Evolutionary conservation across 2,797 vertebrate species (phyloP).

Genomic region (Potorous gilbertii): DNA sequence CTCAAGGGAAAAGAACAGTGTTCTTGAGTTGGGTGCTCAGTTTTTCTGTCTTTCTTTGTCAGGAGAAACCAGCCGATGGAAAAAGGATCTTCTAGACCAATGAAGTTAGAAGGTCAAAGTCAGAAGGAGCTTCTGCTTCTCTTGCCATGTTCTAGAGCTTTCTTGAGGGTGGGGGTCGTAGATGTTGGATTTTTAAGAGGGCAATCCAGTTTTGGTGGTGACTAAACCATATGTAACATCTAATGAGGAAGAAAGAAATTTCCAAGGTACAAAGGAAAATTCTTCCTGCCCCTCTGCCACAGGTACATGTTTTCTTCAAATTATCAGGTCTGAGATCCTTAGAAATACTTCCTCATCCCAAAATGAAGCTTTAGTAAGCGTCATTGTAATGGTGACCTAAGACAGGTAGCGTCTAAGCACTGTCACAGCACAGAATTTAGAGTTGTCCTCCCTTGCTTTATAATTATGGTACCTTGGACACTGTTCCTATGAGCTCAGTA

Average conservation of each 20-base stretch:
- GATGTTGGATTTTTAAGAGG: neutral
- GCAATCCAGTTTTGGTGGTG: constrained; percentile 24
- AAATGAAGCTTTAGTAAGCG: constrained; percentile 23
- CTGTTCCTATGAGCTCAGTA: constrained; percentile 16
- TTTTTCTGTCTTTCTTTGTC: neutral
- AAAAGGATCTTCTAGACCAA: neutral
- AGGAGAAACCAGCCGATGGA: neutral
- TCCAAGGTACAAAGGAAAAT: constrained; percentile 29
- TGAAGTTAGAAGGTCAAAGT: neutral
- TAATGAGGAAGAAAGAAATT: constrained; percentile 16
- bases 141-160: neutral
- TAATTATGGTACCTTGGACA: constrained; percentile 48
- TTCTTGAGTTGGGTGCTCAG: neutral
- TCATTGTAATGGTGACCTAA: neutral
- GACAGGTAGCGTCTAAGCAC: neutral
- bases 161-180: neutral
- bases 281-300: neutral
- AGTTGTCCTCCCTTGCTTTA: constrained; percentile 38
- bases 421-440: neutral
- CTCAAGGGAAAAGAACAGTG: neutral
- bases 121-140: neutral
- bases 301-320: constrained; percentile 14
- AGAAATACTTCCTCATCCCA: constrained; percentile 4
- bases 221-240: neutral
- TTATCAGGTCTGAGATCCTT: neutral